Conservation (phyloP, 2,113 vertebrate species). For the Fukomys damarensis region DNA sequence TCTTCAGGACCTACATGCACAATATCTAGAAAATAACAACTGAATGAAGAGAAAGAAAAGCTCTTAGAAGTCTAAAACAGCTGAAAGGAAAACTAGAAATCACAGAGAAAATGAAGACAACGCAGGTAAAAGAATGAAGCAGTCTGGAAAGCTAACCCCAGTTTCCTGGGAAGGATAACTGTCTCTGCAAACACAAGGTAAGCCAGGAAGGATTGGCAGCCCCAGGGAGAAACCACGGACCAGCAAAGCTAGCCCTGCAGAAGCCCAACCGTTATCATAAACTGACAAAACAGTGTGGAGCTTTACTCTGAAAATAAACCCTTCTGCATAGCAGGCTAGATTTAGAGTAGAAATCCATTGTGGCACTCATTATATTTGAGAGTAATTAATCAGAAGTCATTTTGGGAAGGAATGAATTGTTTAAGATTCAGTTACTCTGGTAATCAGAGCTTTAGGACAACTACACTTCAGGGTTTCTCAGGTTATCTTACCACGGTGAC, state of each 20-base stretch:
- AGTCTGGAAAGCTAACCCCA: background rate
- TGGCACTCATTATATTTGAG: background rate
- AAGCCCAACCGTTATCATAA: background rate
- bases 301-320: background rate
- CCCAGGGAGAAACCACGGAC: background rate
- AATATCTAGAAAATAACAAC: background rate
- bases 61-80: background rate
- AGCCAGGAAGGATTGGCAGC: background rate
- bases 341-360: background rate
- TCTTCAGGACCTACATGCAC: background rate
- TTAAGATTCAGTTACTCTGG: background rate
- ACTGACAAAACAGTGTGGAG: background rate
- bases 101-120: background rate
- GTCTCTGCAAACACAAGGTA: background rate
- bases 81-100: background rate
- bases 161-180: background rate
- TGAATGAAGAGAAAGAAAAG: background rate
- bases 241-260: background rate
- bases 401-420: background rate
- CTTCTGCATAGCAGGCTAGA: background rate
- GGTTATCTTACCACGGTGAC: background rate
- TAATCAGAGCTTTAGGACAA: background rate
- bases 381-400: background rate
- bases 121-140: background rate
- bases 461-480: background rate